These are phyloP conservation scores for Masticophis lateralis DNA, from an alignment of 2,797 vertebrate genomes.

Conservation along the genomic window DNA sequence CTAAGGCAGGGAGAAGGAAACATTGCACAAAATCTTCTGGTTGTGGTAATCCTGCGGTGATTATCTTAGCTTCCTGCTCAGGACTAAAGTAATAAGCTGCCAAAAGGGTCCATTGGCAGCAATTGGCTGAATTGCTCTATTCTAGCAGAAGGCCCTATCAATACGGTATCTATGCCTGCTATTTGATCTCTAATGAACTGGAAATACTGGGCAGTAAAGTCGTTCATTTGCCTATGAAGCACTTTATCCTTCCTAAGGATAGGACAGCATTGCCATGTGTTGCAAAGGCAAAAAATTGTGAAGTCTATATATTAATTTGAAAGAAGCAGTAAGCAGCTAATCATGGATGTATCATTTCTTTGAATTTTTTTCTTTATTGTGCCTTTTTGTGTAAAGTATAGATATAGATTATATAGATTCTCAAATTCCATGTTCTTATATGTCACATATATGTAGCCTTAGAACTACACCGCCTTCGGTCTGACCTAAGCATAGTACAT, in stretches of 20 bases:
- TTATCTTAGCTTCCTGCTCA: neutral
- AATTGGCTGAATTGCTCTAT: neutral
- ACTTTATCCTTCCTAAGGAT: neutral
- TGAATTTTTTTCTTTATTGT: neutral
- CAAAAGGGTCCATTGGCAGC: neutral
- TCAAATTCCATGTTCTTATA: conserved; percentile 28
- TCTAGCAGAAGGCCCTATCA: neutral
- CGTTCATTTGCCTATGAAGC: neutral
- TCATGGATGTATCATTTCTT: neutral
- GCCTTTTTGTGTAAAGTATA: neutral
- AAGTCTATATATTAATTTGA: neutral
- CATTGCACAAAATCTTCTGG: neutral
- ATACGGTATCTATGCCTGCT: neutral
- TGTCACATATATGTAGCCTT: too few species aligned
- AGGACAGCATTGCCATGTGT: neutral
- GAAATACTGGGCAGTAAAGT: neutral
- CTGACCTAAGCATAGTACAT: too few species aligned
- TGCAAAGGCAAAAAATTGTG: neutral
- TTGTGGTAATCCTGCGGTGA: neutral
- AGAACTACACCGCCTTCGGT: too few species aligned
- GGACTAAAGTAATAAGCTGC: neutral
- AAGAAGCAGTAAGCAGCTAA: neutral
- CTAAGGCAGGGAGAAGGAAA: neutral
- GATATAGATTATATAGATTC: neutral
- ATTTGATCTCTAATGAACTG: neutral